Evolutionary conservation across 1,140 invertebrate species (phyloP).

Genomic region (Apis cerana): DNA sequence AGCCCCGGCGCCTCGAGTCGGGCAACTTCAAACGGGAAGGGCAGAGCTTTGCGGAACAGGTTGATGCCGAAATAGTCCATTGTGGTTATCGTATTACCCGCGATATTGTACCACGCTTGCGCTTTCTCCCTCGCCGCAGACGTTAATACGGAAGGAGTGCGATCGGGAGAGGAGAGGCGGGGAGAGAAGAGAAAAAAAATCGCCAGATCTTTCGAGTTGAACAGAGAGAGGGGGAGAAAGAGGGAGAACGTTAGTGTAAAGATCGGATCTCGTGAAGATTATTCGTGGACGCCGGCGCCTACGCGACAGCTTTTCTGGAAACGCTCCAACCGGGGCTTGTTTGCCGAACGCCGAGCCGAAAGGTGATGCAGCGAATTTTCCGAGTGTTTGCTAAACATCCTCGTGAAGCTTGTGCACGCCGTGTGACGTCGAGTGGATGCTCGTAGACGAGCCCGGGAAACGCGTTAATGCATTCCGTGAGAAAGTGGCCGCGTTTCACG

Average conservation of each 20-base stretch:
- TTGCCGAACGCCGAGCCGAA: conserved; percentile 57
- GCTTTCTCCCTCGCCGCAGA: conserved; percentile 3
- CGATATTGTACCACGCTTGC: conserved; percentile 30
- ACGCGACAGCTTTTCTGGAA: conserved; percentile 61
- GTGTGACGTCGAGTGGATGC: conserved; percentile 48
- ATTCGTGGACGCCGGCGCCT: conserved; percentile 45
- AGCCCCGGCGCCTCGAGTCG: conserved; percentile 16
- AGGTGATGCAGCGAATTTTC: conserved; percentile 69
- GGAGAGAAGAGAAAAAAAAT: background rate
- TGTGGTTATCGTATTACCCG: conserved; percentile 45
- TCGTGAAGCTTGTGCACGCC: conserved; percentile 24
- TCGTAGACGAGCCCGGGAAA: conserved; percentile 37
- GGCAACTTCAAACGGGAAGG: conserved; percentile 54
- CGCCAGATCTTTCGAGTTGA: too few relatives aligned
- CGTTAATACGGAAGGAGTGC: background rate
- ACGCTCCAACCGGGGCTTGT: conserved; percentile 59
- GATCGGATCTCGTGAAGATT: background rate
- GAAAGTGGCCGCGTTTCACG: background rate
- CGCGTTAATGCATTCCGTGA: conserved; percentile 55
- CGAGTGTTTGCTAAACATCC: conserved; percentile 69
- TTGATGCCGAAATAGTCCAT: conserved; percentile 40
- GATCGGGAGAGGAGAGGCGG: background rate
- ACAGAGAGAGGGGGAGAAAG: background rate
- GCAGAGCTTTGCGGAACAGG: conserved; percentile 26
- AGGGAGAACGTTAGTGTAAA: background rate